These are phyloP conservation scores for Folsomia candida DNA, from an alignment of 2,888 invertebrate species.

Conservation along the genomic window DNA sequence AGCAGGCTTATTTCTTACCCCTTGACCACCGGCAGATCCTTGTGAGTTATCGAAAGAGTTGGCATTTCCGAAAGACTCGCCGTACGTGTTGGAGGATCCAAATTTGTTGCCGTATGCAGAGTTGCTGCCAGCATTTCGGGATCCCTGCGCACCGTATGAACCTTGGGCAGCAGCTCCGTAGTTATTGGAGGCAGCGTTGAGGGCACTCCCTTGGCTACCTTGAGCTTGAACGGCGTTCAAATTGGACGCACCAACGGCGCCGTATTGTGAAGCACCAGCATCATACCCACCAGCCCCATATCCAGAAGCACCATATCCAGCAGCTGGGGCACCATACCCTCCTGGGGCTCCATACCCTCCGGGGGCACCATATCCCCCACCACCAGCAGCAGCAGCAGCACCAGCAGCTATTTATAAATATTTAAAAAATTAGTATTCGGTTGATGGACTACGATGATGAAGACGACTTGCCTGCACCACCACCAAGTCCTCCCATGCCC, in stretches of 20 bases:
- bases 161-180: slow-evolving; percentile 20
- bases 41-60: slow-evolving; percentile 29
- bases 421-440: too few relatives aligned
- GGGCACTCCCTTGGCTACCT: slow-evolving; percentile 24
- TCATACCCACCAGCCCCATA: slow-evolving; percentile 10
- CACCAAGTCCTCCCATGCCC: slow-evolving; percentile 3
- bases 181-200: neutral
- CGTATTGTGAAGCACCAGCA: neutral
- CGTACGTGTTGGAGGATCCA: slow-evolving; percentile 27
- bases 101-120: slow-evolving; percentile 17
- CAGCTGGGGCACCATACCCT: neutral
- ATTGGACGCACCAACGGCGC: slow-evolving; percentile 7
- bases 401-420: too few relatives aligned
- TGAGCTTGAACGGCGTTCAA: slow-evolving; percentile 23
- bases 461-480: too few relatives aligned
- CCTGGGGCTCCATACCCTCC: slow-evolving; percentile 9
- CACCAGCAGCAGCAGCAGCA: slow-evolving; percentile 9
- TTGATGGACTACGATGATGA: too few relatives aligned
- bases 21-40: slow-evolving; percentile 27
- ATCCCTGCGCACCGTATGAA: slow-evolving; percentile 25
- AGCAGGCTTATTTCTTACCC: neutral
- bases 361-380: slow-evolving; percentile 4
- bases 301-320: slow-evolving; percentile 10
- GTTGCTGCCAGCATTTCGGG: slow-evolving; percentile 15
- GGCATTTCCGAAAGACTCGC: slow-evolving; percentile 32